phyloP scores from a whole-genome alignment of 2,797 vertebrate species.

The Pygocentrus nattereri region DNA sequence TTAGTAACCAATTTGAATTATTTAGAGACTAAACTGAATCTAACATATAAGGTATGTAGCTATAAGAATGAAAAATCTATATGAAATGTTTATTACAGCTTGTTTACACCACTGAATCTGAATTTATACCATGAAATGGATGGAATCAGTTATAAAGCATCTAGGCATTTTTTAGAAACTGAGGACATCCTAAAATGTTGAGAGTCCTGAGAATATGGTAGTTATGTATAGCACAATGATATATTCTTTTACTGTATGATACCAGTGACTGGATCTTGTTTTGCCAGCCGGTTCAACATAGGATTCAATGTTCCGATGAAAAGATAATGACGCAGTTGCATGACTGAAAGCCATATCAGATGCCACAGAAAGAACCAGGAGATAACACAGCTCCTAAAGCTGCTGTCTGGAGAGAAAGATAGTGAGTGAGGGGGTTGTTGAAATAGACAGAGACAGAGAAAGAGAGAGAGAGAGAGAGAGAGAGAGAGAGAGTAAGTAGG shows the following conservation, averaged over 20 bases:
- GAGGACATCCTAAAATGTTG: not conserved
- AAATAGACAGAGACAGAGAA: too few relatives aligned
- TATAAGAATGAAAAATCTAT: not conserved
- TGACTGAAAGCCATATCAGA: constrained; percentile 86
- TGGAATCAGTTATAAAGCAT: not conserved
- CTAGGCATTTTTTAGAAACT: not conserved
- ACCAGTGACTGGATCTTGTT: constrained; percentile 65
- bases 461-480: not conserved
- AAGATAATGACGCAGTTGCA: constrained; percentile 90
- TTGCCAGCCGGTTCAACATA: constrained; percentile 79
- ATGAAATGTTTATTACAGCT: not conserved
- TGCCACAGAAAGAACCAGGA: constrained; percentile 86
- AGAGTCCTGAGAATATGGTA: too few relatives aligned
- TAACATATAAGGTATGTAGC: too few relatives aligned
- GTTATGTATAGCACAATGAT: not conserved
- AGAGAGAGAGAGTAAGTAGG: constrained; percentile 11
- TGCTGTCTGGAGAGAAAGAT: constrained; percentile 48
- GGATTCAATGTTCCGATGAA: constrained; percentile 91
- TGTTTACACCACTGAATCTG: not conserved
- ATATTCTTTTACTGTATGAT: constrained; percentile 16
- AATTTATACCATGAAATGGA: too few relatives aligned
- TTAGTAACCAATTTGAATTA: too few relatives aligned
- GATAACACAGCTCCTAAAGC: constrained; percentile 77
- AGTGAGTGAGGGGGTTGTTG: not conserved
- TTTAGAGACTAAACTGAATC: too few relatives aligned